Conservation (phyloP, 2,888 invertebrate genomes). For the Coenonympha glycerion region DNA sequence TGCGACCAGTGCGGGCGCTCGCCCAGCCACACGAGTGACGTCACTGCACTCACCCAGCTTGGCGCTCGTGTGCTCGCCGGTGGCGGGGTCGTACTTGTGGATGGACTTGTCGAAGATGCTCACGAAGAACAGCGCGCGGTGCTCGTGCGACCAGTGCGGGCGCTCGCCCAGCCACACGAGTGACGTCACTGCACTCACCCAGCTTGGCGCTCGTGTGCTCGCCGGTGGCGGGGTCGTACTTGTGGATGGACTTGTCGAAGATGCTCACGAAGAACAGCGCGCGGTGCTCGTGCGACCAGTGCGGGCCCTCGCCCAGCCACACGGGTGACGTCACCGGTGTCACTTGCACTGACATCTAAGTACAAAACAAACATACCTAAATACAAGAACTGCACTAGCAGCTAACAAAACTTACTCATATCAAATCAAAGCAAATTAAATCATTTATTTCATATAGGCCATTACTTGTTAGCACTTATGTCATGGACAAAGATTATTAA, state of each 20-base stretch:
- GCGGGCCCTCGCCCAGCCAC: conserved; percentile 82
- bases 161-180: conserved; percentile 80
- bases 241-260: conserved; percentile 68
- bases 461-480: too few relatives aligned
- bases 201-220: conserved; percentile 68
- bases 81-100: conserved; percentile 68
- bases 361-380: not conserved
- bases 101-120: conserved; percentile 77
- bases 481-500: too few relatives aligned
- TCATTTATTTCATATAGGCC: too few relatives aligned
- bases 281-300: conserved; percentile 79
- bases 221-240: conserved; percentile 65
- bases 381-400: too few relatives aligned
- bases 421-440: too few relatives aligned
- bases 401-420: too few relatives aligned
- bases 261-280: conserved; percentile 82
- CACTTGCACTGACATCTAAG: conserved; percentile 54
- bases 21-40: conserved; percentile 76
- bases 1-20: conserved; percentile 85
- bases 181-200: conserved; percentile 64
- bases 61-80: conserved; percentile 63
- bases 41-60: conserved; percentile 70
- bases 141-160: conserved; percentile 80
- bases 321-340: conserved; percentile 67
- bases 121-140: conserved; percentile 79